Evolutionary conservation across 2,797 vertebrate genomes (phyloP), one percentile per base, ranked within the genome.

Genomic region (Oreochromis grahami): DNA sequence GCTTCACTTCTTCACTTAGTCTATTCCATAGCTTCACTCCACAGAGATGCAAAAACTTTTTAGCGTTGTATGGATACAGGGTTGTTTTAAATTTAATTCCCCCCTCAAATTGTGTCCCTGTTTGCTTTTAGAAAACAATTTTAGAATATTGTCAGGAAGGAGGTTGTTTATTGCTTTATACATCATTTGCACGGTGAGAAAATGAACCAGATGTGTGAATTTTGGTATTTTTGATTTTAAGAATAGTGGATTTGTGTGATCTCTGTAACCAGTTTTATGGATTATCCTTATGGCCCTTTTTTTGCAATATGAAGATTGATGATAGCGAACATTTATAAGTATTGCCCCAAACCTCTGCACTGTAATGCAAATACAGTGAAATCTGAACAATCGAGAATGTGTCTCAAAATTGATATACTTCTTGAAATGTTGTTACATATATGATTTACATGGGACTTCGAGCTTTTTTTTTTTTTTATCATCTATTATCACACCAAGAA

Each of bases 181-280:
- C 9, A 34, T 1, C 19, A 60, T 19, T 60, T 60, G 29, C 0
- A 34, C 9, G 19, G 0, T 60, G 5, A 60, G 56, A 60, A 34
- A 60, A 4, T 34, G 56, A 60, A 34, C 5, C 56, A 34, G 15
- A 34, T 0, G 3, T 58, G 56, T 19, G 29, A 58, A 0, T 58
- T 58, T 0, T 58, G 11, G 56, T 58, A 58, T 3, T 58, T 34
- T 0, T 0, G 5, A 58, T 58, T 58, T 58, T 34, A 58, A 58
- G 56, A 58, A 58, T 34, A 58, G 56, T 34, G 56, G 29, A 4
- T 58, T 58, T 58, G 24, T n/a, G n/a, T n/a, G n/a, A n/a, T n/a
- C n/a, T n/a, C n/a, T n/a, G n/a, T n/a, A n/a, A n/a, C n/a, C n/a
- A n/a, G n/a, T n/a, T n/a, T n/a, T n/a, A n/a, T n/a, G n/a, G n/a